Evolutionary conservation across 2,113 vertebrate species (phyloP).

Genomic region (Rhipidura dahli): DNA sequence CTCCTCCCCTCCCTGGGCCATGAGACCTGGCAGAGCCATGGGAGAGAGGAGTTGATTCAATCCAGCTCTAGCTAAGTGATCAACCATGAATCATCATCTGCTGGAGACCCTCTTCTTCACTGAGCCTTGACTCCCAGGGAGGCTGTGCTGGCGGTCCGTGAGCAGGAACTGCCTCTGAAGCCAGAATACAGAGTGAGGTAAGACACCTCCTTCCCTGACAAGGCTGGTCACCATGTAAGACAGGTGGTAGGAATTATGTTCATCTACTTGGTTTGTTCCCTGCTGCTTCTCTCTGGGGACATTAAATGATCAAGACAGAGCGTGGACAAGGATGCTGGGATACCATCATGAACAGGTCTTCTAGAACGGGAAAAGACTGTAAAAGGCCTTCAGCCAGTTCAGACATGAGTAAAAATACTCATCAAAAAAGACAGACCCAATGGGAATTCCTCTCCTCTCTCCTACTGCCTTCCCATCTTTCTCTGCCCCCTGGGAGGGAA

Average conservation of each 20-base stretch:
- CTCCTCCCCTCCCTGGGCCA: conserved; percentile 41
- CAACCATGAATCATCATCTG: conserved; percentile 46
- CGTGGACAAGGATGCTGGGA: not conserved
- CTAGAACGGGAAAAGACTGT: not conserved
- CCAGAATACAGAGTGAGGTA: not conserved
- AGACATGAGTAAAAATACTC: not conserved
- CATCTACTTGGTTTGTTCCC: not conserved
- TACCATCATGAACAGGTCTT: not conserved
- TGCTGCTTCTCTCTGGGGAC: not conserved
- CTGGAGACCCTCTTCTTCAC: not conserved
- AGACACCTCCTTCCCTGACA: not conserved
- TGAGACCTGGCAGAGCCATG: conserved; percentile 54
- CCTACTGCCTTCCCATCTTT: not conserved
- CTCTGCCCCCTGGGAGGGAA: not conserved
- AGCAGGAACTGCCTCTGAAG: not conserved
- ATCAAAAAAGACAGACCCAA: not conserved
- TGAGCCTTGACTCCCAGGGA: not conserved
- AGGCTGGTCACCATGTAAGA: accelerated
- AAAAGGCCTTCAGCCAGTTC: not conserved
- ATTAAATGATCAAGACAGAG: not conserved
- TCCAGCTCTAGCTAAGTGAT: conserved; percentile 44
- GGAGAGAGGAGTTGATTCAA: conserved; percentile 53
- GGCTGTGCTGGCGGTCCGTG: not conserved
- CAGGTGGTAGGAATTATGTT: not conserved
- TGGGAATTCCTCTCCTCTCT: not conserved